Evolutionary conservation across 2,113 vertebrate species (phyloP), one percentile per base, ranked within the genome.

Genomic region (Microtus pennsylvanicus): DNA sequence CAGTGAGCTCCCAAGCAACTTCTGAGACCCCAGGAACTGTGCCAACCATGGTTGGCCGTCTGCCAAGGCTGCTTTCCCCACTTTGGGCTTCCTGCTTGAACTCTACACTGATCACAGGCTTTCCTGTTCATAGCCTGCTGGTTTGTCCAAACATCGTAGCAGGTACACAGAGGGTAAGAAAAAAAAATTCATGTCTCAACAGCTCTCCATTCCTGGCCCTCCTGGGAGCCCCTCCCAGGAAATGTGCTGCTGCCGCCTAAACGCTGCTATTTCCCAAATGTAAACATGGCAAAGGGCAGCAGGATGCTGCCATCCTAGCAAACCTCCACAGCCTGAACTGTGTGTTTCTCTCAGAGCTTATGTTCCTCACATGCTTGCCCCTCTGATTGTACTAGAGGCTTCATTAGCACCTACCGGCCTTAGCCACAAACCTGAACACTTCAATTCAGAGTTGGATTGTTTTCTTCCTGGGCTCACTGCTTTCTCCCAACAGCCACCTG

Each of bases 121-220:
- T 83, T 74, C n/a, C 14, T 58, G 38, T 19, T 9, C 21, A 30
- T 70, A 55, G 45, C 65, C 83, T 85, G 33, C 72, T 75, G 55
- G 78, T 19, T 80, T 55, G 85, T 74, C 70, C 83, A 35, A 93
- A 93, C 91, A 55, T n/a, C 70, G n/a, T 70, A 61, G 80, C 80
- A 45, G 30, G 38, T 28, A 52, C 30, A 95, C 80, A n/a, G 58
- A 65, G 24, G 45, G 61, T 3, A 74, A 81, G 61, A 47, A 65
- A 88, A 74, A 72, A 69, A 5, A 19, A 19, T 58, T 22, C 11
- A 5, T 21, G 24, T 83, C 65, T 93, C 38, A 45, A 63, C 33
- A 90, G n/a, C 12, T n/a, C 11, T 3, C n/a, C 47, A 50, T 8
- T n/a, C 22, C 17, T 45, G 75, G 33, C 26, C n/a, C 47, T 61